Evolutionary conservation across 1,140 invertebrate genomes (phyloP), one percentile per base, ranked within the genome.

Genomic region (Drosophila mauritiana): DNA sequence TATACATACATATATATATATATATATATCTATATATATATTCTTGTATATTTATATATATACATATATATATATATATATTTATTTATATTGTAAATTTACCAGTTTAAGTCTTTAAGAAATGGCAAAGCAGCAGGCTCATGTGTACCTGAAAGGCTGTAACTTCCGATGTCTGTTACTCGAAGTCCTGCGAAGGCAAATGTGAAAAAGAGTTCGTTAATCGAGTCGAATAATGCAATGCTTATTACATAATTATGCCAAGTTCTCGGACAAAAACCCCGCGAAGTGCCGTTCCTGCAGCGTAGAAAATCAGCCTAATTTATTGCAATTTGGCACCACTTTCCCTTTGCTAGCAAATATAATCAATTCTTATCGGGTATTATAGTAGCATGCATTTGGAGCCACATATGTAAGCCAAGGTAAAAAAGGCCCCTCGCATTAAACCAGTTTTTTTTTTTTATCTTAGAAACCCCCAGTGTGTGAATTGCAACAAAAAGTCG

Each of bases 81-180:
- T 62, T 61, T 31, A 46, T 82, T 58, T 46, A 36, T 25, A 25
- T 43, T 53, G 59, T 78, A 65, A 65, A 54, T 73, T 73, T 68
- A 73, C 62, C 73, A 88, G 69, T 65, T 64, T 25, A 82, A 73
- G 65, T 73, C 76, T 82, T 83, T 80, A 65, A 58, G 51, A 36
- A 77, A 72, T 73, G 62, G 65, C 80, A 82, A 74, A 57, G 49
- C 67, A 72, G 42, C 81, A 57, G 74, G 74, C 80, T 97, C 96
- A 97, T 96, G 97, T 97, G 95, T 97, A 96, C 95, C 97, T 97
- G 94, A 97, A 97, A 92, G 97, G 96, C 94, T 97, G 96, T 93
- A 97, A 95, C 95, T 97, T 98, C 94, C 97, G 96, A 95, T 98
- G 97, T 94, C 97, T 97, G 95, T 97, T 97, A 95, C 97, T 97